Conservation (phyloP, 2,797 vertebrate species). For the Schizopygopsis malacanthus region DNA sequence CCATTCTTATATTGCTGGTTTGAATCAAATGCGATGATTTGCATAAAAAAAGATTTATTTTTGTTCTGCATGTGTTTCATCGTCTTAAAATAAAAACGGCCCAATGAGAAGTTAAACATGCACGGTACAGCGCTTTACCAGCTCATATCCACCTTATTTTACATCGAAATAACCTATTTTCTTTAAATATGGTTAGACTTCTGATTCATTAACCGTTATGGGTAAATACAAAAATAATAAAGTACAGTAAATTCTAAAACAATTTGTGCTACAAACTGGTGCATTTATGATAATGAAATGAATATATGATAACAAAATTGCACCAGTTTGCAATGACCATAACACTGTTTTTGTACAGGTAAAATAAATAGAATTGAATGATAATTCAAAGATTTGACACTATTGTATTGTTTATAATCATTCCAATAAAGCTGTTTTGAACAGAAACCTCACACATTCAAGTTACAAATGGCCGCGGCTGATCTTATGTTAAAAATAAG, state of each 20-base stretch:
- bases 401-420: not conserved
- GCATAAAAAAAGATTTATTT: not conserved
- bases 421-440: not conserved
- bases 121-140: not conserved
- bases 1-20: not conserved
- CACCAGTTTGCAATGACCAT: not conserved
- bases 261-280: not conserved
- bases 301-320: not conserved
- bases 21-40: not conserved
- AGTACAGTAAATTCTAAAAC: not conserved
- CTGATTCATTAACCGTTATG: not conserved
- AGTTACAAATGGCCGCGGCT: not conserved
- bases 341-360: not conserved
- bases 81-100: not conserved
- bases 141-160: not conserved
- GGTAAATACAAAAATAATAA: not conserved
- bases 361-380: not conserved
- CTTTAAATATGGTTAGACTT: not conserved
- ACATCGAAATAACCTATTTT: not conserved
- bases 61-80: not conserved
- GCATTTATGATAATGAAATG: not conserved
- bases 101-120: not conserved
- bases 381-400: not conserved
- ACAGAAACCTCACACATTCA: not conserved
- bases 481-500: not conserved